These are phyloP conservation scores for Bothrops jararaca DNA, from an alignment of 2,113 vertebrate genomes.

Conservation along the genomic window DNA sequence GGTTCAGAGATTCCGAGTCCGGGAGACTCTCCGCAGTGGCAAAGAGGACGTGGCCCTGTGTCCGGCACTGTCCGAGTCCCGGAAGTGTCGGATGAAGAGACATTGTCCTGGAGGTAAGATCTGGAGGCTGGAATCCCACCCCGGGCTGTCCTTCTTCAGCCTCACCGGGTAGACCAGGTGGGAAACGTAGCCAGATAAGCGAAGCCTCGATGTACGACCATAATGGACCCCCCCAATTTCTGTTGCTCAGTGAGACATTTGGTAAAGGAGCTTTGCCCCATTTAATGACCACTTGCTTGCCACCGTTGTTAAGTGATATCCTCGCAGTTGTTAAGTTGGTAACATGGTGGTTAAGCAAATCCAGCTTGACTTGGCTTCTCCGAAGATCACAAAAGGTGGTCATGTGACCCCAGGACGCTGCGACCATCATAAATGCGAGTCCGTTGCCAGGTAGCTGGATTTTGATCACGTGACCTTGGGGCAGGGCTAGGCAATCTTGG, in stretches of 20 bases:
- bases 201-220: not conserved
- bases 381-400: too few species aligned
- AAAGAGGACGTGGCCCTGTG: conserved; percentile 61
- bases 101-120: conserved; percentile 74
- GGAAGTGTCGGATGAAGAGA: conserved; percentile 75
- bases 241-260: not conserved
- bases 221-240: not conserved
- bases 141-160: not conserved
- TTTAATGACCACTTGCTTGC: not conserved
- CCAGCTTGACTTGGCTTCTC: too few species aligned
- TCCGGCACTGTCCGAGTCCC: conserved; percentile 59
- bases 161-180: not conserved
- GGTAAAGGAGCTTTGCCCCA: not conserved
- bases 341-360: too few species aligned
- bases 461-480: too few species aligned
- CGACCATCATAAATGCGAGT: too few species aligned
- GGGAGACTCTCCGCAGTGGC: conserved; percentile 16
- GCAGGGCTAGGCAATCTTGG: too few species aligned
- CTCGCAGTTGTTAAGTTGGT: too few species aligned
- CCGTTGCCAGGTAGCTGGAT: too few species aligned
- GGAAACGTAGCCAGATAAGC: not conserved
- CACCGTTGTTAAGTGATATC: too few species aligned
- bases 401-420: too few species aligned
- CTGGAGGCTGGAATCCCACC: accelerated
- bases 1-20: conserved; percentile 70